Base-by-base conservation (phyloP, 2,797 vertebrate genomes). In the Hydrocynus forskahlii region DNA sequence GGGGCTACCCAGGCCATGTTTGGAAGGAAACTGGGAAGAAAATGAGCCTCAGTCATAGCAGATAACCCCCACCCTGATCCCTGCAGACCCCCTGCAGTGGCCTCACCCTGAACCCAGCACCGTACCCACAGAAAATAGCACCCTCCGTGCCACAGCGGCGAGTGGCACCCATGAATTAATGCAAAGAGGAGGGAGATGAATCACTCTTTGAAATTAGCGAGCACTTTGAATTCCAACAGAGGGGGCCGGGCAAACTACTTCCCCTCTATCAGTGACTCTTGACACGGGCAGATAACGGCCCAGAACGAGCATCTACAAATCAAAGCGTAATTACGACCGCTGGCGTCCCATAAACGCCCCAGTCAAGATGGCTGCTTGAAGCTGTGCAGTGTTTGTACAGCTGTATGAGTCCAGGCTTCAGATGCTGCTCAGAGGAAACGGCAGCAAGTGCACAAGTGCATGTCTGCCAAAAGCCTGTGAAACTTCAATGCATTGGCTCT, bases 231-330 rank as follows among this genome's bases (percentile, higher is more conserved):
- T 93, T 94, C 92, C 92, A 86, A 55, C 85, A 84, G 73, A 84
- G 70, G 78, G 69, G 84, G 77, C 76, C 78, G 88, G 72, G 85
- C 77, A 78, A 82, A 82, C 84, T 80, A 81, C 76, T 86, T 85
- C 69, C 76, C 72, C 73, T 89, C 89, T 93, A 91, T 94, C 92
- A 87, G 84, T 87, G 84, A 88, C 89, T 89, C 86, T 80, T 91
- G 90, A 87, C 88, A 87, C 75, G 87, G 86, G 85, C 88, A 92
- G 88, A 92, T 92, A 91, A 92, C 89, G 78, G 84, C 81, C 79
- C 84, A 88, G 84, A 89, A 88, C 84, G 76, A 74, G 14, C 76
- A 85, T 84, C 89, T 85, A 91, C 90, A 93, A 93, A 94, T 94
- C 92, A 91, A 69, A 17, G 76, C 80, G 77, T 90, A 89, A 92